A percentile compares a stretch with the other conserved stretches of the same genome.
phyloP scores from a whole-genome alignment of 2,113 vertebrate genomes.

The Kryptolebias marmoratus region DNA sequence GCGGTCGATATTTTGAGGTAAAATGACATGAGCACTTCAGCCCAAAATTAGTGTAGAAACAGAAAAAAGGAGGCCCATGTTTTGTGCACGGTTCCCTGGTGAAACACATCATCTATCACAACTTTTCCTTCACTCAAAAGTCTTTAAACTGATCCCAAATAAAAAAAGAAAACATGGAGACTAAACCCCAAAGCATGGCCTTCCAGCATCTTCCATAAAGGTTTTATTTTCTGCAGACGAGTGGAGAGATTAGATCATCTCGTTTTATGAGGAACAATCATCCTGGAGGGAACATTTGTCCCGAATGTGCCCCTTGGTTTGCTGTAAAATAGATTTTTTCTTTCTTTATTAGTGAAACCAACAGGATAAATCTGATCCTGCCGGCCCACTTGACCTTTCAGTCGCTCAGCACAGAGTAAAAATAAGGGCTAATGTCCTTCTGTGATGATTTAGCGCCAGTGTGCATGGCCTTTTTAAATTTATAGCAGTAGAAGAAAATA shows the following conservation, averaged over 20 bases:
- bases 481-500: neutral
- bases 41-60: conserved; percentile 47
- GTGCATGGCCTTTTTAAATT: neutral
- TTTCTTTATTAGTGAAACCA: neutral
- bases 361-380: neutral
- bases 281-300: conserved; percentile 9
- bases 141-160: neutral
- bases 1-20: conserved; percentile 76
- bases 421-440: conserved; percentile 13
- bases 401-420: conserved; percentile 2
- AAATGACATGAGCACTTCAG: conserved; percentile 71
- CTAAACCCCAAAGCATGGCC: neutral
- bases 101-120: neutral
- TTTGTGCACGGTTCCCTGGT: neutral
- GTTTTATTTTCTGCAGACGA: conserved; percentile 1
- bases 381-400: conserved; percentile 13
- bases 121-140: neutral
- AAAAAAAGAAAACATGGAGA: neutral
- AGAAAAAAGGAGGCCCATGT: conserved; percentile 39
- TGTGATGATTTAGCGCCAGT: neutral
- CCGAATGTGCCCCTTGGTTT: conserved; percentile 17
- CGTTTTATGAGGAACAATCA: neutral
- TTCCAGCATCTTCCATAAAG: neutral
- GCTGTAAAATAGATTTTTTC: neutral
- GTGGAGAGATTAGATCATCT: neutral